Conservation (phyloP, 1,140 invertebrate genomes). For the Anastatus disparis region DNA sequence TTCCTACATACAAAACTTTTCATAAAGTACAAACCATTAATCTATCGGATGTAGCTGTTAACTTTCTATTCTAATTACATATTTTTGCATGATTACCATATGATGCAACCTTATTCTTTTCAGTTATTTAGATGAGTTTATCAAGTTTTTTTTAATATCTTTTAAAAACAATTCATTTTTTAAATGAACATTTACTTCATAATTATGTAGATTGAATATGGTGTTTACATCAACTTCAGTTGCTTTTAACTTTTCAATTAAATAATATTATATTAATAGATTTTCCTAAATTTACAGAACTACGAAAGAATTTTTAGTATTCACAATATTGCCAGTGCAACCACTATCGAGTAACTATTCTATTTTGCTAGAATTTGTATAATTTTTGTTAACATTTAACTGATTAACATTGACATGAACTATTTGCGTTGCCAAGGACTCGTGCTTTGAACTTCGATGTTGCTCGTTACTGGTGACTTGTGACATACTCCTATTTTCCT, state of each 20-base stretch:
- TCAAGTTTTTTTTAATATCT: constrained; percentile 33
- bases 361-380: constrained; percentile 29
- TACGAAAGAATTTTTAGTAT: constrained; percentile 22
- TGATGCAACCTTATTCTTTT: constrained; percentile 30
- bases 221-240: constrained; percentile 32
- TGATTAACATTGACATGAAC: constrained; percentile 8
- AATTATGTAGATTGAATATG: constrained; percentile 31
- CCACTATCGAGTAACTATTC: constrained; percentile 40
- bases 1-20: constrained; percentile 30
- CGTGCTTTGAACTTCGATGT: neutral
- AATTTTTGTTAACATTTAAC: neutral
- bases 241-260: constrained; percentile 26
- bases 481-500: too few relatives aligned
- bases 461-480: neutral
- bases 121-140: constrained; percentile 33
- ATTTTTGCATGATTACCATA: constrained; percentile 23
- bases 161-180: constrained; percentile 32
- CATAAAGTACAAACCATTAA: constrained; percentile 26
- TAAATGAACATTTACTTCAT: constrained; percentile 12
- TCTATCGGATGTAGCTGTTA: constrained; percentile 23
- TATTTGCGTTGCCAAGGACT: constrained; percentile 23
- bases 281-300: constrained; percentile 15
- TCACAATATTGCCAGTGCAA: constrained; percentile 37
- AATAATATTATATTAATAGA: constrained; percentile 34
- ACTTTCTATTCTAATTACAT: constrained; percentile 23